Base-by-base conservation (phyloP, 2,888 invertebrate genomes). In the Andrena flavipes region DNA sequence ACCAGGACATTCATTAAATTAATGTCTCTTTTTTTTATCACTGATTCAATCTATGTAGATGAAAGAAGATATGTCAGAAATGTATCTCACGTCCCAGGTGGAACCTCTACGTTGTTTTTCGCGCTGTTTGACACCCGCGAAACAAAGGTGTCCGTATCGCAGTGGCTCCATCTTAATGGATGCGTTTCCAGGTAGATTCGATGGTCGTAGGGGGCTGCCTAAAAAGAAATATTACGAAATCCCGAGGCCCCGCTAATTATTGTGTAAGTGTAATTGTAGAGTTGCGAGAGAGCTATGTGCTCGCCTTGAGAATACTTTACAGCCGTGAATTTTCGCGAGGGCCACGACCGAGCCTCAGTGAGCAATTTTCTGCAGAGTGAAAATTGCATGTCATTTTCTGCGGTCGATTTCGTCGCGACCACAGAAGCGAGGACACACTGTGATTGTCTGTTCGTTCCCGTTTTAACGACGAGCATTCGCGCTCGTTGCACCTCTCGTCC, bases 211-310 rank as follows among this genome's bases (percentile, higher is more conserved):
- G 42, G 30, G 56, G 49, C 51, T 8, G 23, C 35, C 42, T 33
- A 51, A 74, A 76, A 74, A 64, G n/a, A 30, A 70, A 62, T 51
- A 10, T 87, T 85, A 69, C 76, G 82, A 88, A 79, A 86, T 30
- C 7, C 8, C 33, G 29, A 42, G 48, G 82, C 68, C 65, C 83
- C 59, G 60, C 76, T 87, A 88, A 88, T 88, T 85, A 70, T 88
- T 88, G 88, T 87, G 88, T 77, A 88, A 88, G 79, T 76, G 64
- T 84, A 88, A 88, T 87, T 88, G 80, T 63, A 29, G 51, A 51
- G 35, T 77, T 72, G 85, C 84, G 77, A 75, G 81, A 84, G 71
- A 78, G 74, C 30, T 49, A 42, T 64, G 35, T 30, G 56, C 63
- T 76, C 62, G 76, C 71, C 80, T 80, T 75, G 70, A 62, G 75